phyloP scores from a whole-genome alignment of 2,797 vertebrate genomes.

The Rhinatrema bivittatum region DNA sequence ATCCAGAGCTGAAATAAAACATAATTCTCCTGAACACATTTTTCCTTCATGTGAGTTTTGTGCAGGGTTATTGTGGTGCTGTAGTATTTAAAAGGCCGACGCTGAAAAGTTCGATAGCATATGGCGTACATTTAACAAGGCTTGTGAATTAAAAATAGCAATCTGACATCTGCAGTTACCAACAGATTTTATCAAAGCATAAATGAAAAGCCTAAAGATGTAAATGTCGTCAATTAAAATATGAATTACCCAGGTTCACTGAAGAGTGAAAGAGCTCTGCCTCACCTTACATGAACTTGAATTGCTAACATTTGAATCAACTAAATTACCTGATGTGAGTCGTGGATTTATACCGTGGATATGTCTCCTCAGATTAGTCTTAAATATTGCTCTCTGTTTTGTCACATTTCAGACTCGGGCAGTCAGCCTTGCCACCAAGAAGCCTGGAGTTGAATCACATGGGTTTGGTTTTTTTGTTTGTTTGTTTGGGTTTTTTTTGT shows the following conservation, averaged over 20 bases:
- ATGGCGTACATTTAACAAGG: slow-evolving; percentile 72
- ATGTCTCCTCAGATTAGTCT: slow-evolving; percentile 5
- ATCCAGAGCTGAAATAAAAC: no score
- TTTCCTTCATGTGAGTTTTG: no score
- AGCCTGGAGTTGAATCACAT: not conserved
- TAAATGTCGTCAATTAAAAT: slow-evolving; percentile 71
- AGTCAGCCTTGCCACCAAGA: slow-evolving; percentile 11
- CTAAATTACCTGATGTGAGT: slow-evolving; percentile 8
- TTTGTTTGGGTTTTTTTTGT: no score
- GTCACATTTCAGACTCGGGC: slow-evolving; percentile 20
- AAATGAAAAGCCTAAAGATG: slow-evolving; percentile 60
- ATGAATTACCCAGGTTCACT: slow-evolving; percentile 54
- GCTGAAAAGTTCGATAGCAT: slow-evolving; percentile 66
- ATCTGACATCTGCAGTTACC: slow-evolving; percentile 66
- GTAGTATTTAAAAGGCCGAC: slow-evolving; percentile 60
- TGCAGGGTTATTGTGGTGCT: no score
- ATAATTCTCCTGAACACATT: no score
- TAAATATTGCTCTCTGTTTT: slow-evolving; percentile 3
- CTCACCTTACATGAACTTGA: slow-evolving; percentile 41
- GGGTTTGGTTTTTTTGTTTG: no score
- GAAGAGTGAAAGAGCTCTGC: slow-evolving; percentile 44
- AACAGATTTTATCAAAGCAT: slow-evolving; percentile 64
- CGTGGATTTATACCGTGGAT: slow-evolving; percentile 13
- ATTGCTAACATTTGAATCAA: slow-evolving; percentile 4
- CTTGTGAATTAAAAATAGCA: slow-evolving; percentile 75